Evolutionary conservation across 2,113 vertebrate genomes (phyloP).

Genomic region (Asarcornis scutulata): DNA sequence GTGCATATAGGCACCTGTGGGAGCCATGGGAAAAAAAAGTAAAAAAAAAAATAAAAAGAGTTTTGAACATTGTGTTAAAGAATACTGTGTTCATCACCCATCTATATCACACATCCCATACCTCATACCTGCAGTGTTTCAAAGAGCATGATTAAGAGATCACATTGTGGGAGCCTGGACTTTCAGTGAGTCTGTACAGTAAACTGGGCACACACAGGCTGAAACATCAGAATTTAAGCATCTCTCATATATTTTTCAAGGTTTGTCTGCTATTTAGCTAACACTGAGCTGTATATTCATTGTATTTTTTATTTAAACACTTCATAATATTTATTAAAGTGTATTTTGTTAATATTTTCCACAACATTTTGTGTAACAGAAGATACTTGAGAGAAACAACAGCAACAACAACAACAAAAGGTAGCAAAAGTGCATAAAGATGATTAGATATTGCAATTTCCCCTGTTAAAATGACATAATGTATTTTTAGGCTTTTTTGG

Average conservation of each 20-base stretch:
- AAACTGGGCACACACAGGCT: background rate
- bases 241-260: background rate
- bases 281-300: background rate
- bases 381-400: background rate
- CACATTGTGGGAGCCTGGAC: background rate
- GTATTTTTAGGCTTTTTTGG: background rate
- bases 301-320: background rate
- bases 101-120: background rate
- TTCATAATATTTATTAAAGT: background rate
- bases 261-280: background rate
- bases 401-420: background rate
- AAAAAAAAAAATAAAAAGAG: background rate
- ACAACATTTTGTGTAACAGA: background rate
- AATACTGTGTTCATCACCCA: background rate
- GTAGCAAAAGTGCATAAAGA: background rate
- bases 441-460: background rate
- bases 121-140: background rate
- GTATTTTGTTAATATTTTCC: background rate
- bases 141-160: background rate
- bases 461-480: background rate
- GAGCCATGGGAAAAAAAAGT: background rate
- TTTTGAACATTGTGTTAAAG: background rate
- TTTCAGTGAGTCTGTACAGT: background rate
- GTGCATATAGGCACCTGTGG: background rate
- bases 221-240: background rate